Percentiles rank a stretch among this genome's conserved stretches.
Evolutionary conservation across 2,113 vertebrate species (phyloP).

Genomic region (Petrocephalus zakoni): DNA sequence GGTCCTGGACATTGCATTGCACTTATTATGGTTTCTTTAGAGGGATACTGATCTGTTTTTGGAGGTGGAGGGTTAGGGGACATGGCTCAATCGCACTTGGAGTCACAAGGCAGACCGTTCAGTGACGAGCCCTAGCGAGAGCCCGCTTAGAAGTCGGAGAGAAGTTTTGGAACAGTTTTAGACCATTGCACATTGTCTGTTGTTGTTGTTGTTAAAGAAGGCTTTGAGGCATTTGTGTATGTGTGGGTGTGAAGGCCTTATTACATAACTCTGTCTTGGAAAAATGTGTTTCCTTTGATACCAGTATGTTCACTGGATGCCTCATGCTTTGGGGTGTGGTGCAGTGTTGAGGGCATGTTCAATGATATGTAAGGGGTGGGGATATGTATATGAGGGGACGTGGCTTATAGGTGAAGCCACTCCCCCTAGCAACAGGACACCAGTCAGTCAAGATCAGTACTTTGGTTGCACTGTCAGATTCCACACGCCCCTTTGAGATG

Average conservation of each 20-base stretch:
- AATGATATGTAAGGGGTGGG: background rate
- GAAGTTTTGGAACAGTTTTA: background rate
- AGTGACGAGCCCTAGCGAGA: background rate
- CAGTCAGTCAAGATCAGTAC: background rate
- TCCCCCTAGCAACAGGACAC: background rate
- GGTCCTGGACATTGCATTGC: background rate
- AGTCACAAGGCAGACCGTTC: background rate
- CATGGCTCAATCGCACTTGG: background rate
- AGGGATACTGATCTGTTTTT: background rate
- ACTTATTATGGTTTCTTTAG: background rate
- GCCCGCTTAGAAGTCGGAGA: background rate
- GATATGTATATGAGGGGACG: background rate
- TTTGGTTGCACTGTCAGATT: background rate
- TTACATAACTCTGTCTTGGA: background rate
- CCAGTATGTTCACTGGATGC: background rate
- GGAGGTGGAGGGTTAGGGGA: background rate
- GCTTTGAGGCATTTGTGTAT: background rate
- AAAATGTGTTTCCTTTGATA: background rate
- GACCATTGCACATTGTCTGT: background rate
- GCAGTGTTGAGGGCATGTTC: background rate
- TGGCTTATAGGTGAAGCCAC: background rate
- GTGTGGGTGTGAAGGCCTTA: background rate
- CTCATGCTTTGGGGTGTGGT: background rate
- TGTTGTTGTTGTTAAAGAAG: background rate
- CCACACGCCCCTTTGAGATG: background rate